Evolutionary conservation across 1,140 invertebrate species (phyloP).

Genomic region (Diploscapter pachys): DNA sequence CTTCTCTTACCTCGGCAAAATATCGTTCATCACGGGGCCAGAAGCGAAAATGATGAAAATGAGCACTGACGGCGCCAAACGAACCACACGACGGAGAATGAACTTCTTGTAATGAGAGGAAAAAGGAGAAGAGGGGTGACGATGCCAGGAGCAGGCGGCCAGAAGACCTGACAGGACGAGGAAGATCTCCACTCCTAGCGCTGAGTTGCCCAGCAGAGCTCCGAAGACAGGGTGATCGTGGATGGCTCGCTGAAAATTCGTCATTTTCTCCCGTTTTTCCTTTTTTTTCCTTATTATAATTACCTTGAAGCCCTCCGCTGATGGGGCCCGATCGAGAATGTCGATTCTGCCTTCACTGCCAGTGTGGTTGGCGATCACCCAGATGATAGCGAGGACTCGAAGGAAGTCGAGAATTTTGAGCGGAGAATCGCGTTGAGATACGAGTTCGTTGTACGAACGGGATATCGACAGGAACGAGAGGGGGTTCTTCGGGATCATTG

Average conservation of each 20-base stretch:
- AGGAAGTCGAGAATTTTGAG: constrained; percentile 55
- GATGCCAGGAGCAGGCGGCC: constrained; percentile 48
- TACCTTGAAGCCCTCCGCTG: constrained; percentile 50
- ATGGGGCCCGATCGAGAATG: constrained; percentile 48
- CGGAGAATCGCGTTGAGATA: constrained; percentile 24
- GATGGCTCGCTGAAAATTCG: constrained; percentile 40
- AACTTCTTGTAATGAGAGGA: constrained; percentile 40
- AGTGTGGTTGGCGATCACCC: constrained; percentile 55
- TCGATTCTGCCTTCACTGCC: constrained; percentile 55
- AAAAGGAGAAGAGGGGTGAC: constrained; percentile 35
- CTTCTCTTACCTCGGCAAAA: constrained; percentile 43
- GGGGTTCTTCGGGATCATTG: constrained; percentile 1
- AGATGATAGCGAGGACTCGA: constrained; percentile 54
- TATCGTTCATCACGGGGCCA: constrained; percentile 40
- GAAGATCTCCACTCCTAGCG: constrained; percentile 56
- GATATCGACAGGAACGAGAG: constrained; percentile 13
- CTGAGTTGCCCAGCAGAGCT: constrained; percentile 55
- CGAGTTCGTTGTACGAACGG: constrained; percentile 37
- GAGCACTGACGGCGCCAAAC: constrained; percentile 45
- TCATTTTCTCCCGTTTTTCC: constrained; percentile 15
- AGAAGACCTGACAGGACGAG: constrained; percentile 52
- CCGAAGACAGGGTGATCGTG: constrained; percentile 54
- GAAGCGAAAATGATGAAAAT: constrained; percentile 48
- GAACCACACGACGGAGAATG: constrained; percentile 44
- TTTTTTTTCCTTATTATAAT: constrained; percentile 10